Evolutionary conservation across 2,888 invertebrate genomes (phyloP), one percentile per base, ranked within the genome.

Genomic region (Unio pictorum): DNA sequence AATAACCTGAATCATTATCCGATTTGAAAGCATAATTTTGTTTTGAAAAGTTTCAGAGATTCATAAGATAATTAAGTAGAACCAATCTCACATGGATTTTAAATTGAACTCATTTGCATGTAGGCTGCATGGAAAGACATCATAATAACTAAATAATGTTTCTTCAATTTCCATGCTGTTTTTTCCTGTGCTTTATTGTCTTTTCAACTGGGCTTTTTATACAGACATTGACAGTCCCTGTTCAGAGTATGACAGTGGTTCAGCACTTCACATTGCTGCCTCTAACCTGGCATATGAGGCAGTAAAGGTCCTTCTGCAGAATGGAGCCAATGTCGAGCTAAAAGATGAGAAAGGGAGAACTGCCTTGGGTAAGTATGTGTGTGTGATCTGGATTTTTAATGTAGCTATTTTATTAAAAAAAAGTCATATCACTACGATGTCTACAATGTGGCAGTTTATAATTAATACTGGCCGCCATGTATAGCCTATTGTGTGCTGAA

Each of bases 261-360:
- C 91, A 60, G 89, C 91, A 1, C 83, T 92, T 57, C 92, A 92
- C 78, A 91, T 92, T 67, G 90, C 91, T 28, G 91, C 91, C 18
- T 86, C 89, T 55, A 91, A 91, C 76, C 84, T 92, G 64, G 89
- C 91, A 45, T 84, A 89, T 64, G 90, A 90, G 67, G 90, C 91
- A 26, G 89, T 89, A 5, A 86, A 88, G 70, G 83, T 90, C 26
- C 81, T 91, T 30, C 77, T 91, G 60, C 87, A 90, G 71, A 87
- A 89, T 73, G 89, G 89, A 57, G 90, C 91, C 60, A 88, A 90
- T 79, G 84, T 87, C 6, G 71, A 75, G 11, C 66, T 84, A 55
- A 86, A 83, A 75, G 89, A 90, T 70, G 84, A 86, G 64, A 78
- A 84, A 54, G 85, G 84, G 15, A 76, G 88, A 70, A 82, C 78